Evolutionary conservation across 1,140 invertebrate species (phyloP).

Genomic region (Eueides isabella): DNA sequence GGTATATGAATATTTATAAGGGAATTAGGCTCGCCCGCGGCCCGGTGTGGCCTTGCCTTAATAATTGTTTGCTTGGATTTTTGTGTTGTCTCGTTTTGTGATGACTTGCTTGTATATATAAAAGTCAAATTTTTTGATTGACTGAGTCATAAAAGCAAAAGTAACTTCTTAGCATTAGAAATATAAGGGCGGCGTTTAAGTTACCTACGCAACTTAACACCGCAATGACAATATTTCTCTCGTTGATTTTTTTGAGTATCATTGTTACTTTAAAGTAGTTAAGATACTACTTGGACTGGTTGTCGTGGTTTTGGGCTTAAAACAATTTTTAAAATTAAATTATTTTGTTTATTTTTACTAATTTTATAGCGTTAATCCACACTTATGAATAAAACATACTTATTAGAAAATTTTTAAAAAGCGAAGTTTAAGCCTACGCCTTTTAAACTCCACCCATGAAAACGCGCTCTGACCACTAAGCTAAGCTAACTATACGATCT

Average conservation of each 20-base stretch:
- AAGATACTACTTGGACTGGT: no score
- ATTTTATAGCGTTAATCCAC: no score
- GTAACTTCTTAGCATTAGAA: background rate
- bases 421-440: no score
- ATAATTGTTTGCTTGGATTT: conserved; percentile 53
- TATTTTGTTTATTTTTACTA: no score
- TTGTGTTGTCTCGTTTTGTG: conserved; percentile 35
- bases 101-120: conserved; percentile 10
- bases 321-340: no score
- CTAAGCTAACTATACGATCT: no score
- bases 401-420: no score
- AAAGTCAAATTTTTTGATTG: background rate
- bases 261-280: no score
- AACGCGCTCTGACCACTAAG: no score
- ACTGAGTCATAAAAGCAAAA: background rate
- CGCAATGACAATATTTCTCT: background rate
- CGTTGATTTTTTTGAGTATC: background rate
- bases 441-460: no score
- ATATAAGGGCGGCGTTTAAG: background rate
- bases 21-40: conserved; percentile 60
- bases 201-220: background rate
- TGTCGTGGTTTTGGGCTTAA: background rate
- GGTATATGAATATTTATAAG: conserved; percentile 76
- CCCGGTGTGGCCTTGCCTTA: conserved; percentile 62
- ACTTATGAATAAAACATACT: no score